phyloP scores from a whole-genome alignment of 2,888 invertebrate species.

The Diarsia mendica region DNA sequence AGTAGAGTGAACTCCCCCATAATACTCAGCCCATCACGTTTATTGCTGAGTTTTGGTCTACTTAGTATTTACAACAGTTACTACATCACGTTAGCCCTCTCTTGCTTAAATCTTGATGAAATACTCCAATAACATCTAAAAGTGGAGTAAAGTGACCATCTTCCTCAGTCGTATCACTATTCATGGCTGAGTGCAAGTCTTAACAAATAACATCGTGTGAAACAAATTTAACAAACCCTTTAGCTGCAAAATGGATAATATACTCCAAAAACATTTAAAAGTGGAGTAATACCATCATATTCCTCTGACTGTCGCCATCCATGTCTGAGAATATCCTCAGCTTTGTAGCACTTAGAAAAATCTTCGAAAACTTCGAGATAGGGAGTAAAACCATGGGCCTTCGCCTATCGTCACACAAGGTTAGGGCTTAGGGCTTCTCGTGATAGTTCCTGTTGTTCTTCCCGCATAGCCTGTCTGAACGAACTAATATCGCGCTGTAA shows the following conservation, averaged over 20 bases:
- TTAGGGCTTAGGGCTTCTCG: too few relatives aligned
- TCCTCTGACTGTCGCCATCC: neutral
- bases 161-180: neutral
- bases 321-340: neutral
- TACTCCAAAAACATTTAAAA: neutral
- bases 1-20: neutral
- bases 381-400: neutral
- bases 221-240: too few relatives aligned
- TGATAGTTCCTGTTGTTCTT: too few relatives aligned
- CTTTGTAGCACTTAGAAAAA: neutral
- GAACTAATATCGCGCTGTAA: conserved; percentile 13
- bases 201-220: too few relatives aligned
- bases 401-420: neutral
- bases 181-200: neutral
- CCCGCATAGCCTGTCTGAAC: neutral
- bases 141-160: neutral
- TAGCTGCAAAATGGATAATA: too few relatives aligned
- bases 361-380: neutral
- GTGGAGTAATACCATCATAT: neutral
- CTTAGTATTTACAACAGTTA: neutral
- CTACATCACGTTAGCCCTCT: neutral
- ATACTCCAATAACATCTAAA: neutral
- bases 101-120: neutral
- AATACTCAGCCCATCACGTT: neutral
- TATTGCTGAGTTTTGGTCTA: neutral